A percentile compares a stretch with the other conserved stretches of the same genome.
Conservation (phyloP, 2,888 invertebrate genomes). For the Ichneumon xanthorius region DNA sequence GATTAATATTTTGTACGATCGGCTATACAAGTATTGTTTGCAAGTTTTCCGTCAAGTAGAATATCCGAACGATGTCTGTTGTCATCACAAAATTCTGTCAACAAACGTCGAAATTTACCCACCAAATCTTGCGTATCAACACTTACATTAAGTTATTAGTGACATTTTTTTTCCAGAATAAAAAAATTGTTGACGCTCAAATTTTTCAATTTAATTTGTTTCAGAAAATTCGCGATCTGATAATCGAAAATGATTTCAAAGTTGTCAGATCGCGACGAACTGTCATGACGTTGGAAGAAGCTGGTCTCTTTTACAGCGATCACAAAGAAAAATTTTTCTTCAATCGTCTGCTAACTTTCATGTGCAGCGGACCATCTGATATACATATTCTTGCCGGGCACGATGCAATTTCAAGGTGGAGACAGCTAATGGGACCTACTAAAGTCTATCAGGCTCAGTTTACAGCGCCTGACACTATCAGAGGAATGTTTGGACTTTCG, state of each 20-base stretch:
- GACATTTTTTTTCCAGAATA: neutral
- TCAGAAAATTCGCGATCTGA: slow-evolving; percentile 88
- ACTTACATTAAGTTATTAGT: neutral
- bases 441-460: slow-evolving; percentile 93
- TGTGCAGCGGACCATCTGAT: slow-evolving; percentile 94
- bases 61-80: neutral
- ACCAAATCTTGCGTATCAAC: neutral
- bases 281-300: slow-evolving; percentile 87
- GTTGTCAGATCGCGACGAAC: slow-evolving; percentile 90
- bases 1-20: neutral
- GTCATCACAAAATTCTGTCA: slow-evolving; percentile 34
- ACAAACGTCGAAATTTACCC: neutral
- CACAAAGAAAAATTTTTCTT: slow-evolving; percentile 94
- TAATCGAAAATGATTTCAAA: slow-evolving; percentile 89
- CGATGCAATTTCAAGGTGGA: slow-evolving; percentile 93
- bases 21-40: neutral
- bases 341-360: slow-evolving; percentile 92
- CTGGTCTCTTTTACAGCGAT: slow-evolving; percentile 92
- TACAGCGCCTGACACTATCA: slow-evolving; percentile 91
- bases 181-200: neutral
- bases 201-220: slow-evolving; percentile 68
- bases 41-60: slow-evolving; percentile 14
- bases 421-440: slow-evolving; percentile 95
- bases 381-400: slow-evolving; percentile 91
- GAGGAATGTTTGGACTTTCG: slow-evolving; percentile 94